Evolutionary conservation across 2,888 invertebrate genomes (phyloP).

Genomic region (Eupeodes luniger): DNA sequence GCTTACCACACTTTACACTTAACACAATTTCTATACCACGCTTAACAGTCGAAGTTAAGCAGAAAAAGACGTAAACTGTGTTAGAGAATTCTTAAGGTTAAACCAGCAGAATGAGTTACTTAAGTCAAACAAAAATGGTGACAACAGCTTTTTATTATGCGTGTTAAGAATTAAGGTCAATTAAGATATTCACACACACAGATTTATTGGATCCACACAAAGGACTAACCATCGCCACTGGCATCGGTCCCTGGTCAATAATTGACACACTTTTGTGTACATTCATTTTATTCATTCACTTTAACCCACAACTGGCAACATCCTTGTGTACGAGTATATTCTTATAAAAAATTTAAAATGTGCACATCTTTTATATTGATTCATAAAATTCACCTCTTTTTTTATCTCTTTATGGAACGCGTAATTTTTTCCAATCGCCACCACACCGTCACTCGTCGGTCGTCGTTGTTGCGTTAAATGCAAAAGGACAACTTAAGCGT

Average conservation of each 20-base stretch:
- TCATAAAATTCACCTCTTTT: slow-evolving; percentile 65
- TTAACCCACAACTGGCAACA: slow-evolving; percentile 1
- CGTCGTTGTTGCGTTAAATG: too few species aligned
- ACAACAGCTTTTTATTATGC: slow-evolving; percentile 13
- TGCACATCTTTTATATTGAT: background rate
- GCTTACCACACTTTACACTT: slow-evolving; percentile 34
- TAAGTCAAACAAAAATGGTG: slow-evolving; percentile 16
- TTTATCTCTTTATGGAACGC: slow-evolving; percentile 19
- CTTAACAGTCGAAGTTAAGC: background rate
- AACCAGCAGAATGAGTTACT: slow-evolving; percentile 13
- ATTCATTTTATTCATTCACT: background rate
- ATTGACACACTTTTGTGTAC: slow-evolving; percentile 41
- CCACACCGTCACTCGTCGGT: background rate
- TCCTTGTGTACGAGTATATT: background rate
- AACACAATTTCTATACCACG: slow-evolving; percentile 33
- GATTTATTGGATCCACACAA: slow-evolving; percentile 1
- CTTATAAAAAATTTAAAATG: background rate
- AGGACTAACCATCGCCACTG: background rate
- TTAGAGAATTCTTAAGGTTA: slow-evolving; percentile 38
- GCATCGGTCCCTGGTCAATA: background rate
- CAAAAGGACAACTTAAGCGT: slow-evolving; percentile 28
- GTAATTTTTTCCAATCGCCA: slow-evolving; percentile 10
- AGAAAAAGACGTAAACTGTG: background rate
- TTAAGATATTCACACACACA: background rate
- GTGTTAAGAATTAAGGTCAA: slow-evolving; percentile 54